Evolutionary conservation across 2,113 vertebrate genomes (phyloP).

Genomic region (Bufo bufo): DNA sequence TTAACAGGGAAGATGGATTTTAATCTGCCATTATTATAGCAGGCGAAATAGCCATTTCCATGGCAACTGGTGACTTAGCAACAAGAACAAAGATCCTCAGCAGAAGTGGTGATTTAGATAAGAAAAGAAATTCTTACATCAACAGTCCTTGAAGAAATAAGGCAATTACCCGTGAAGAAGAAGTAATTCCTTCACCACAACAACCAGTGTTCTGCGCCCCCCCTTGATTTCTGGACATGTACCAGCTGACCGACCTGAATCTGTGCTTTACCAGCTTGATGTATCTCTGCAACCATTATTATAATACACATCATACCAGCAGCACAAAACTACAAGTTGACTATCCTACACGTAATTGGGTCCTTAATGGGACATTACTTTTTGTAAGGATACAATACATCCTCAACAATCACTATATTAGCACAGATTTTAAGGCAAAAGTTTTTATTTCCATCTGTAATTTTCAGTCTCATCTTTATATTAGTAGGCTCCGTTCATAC

Average conservation of each 20-base stretch:
- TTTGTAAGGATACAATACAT: no score
- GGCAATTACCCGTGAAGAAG: constrained; percentile 4
- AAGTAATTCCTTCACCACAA: not conserved
- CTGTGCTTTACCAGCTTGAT: not conserved
- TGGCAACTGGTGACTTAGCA: constrained; percentile 55
- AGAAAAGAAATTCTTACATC: constrained; percentile 10
- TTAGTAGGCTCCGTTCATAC: no score
- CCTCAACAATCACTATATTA: no score
- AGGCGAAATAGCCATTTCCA: constrained; percentile 43
- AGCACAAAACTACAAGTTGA: no score
- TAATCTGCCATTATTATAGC: constrained; percentile 7
- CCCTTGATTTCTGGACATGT: not conserved
- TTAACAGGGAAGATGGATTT: constrained; percentile 25
- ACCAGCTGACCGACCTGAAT: not conserved
- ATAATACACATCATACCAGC: not conserved
- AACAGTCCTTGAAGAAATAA: constrained; percentile 41
- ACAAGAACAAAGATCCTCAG: constrained; percentile 41
- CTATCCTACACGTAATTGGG: no score
- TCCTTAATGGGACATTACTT: no score
- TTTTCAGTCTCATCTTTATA: no score
- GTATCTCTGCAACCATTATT: not conserved
- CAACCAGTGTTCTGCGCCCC: not conserved
- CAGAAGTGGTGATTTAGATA: constrained; percentile 40
- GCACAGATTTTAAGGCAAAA: no score
- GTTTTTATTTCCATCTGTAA: no score